Base-by-base conservation (phyloP, 2,888 invertebrate species). In the Mayetiola destructor region DNA sequence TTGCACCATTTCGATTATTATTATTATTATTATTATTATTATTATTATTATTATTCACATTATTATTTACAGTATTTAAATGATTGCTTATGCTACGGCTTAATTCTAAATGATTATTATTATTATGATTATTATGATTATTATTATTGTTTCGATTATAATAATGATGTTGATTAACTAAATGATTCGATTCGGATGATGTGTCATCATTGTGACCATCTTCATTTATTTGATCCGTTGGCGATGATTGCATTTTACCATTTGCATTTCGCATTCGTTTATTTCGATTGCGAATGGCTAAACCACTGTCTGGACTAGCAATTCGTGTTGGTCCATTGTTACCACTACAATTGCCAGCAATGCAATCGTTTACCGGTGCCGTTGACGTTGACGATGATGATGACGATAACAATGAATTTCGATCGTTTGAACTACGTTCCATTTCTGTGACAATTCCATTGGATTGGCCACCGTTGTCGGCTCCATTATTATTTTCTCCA, bases 341-440 rank as follows among this genome's bases (percentile, higher is more conserved):
- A 56, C 55, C 56, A 56, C 40, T 56, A 52, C 57, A 55, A 35
- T 36, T 20, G n/a, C 52, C 55, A 29, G 36, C 29, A 39, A 56
- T 58, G 56, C 55, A 67, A 48, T 62, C 62, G 42, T 60, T 61
- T 5, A 21, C 40, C 18, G 27, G n/a, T 16, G 30, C 65, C 1
- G 70, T 69, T 1, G 71, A 71, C 14, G 68, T 67, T 16, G 69
- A 68, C 1, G 70, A 70, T 1, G 71, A 71, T n/a, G 68, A 68
- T 18, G 69, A 68, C 30, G 69, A 69, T 23, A 72, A 62, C 23
- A 71, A 64, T 29, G 71, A 71, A 59, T 71, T 69, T 1, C 71
- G 66, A 59, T 72, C 72, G 21, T 65, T 67, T 21, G 54, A 52
- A 21, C 27, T 48, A n/a, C 59, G 54, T 29, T 61, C 61, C 9